Evolutionary conservation across 2,888 invertebrate species (phyloP).

Genomic region (Epistrophe eligans): DNA sequence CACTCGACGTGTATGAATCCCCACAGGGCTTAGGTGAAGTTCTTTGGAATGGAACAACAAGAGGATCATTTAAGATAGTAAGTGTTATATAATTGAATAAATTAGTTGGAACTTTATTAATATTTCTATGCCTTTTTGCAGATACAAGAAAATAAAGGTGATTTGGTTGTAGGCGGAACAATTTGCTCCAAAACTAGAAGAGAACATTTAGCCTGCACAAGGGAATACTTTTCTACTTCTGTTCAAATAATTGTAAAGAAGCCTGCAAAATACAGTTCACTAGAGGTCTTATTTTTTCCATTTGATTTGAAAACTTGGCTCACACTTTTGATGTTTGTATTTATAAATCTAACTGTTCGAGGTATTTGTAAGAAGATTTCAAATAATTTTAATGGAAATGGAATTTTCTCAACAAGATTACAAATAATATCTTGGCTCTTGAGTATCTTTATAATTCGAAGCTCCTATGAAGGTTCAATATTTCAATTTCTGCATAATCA

Average conservation of each 20-base stretch:
- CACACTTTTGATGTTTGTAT: background rate
- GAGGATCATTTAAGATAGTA: conserved; percentile 14
- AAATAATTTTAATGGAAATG: background rate
- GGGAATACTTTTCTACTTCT: background rate
- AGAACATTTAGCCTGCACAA: background rate
- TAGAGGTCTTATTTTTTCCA: conserved; percentile 10
- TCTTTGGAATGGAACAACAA: background rate
- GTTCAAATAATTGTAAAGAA: background rate
- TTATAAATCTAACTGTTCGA: background rate
- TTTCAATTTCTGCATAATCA: background rate
- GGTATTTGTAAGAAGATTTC: background rate
- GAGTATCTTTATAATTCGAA: background rate
- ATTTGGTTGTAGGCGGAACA: conserved; percentile 14
- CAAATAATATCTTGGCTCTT: conserved; percentile 7
- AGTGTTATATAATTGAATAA: background rate
- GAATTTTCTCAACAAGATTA: background rate
- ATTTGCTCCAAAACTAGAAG: background rate
- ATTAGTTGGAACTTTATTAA: background rate
- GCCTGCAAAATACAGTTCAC: background rate
- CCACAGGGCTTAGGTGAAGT: background rate
- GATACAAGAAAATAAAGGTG: background rate
- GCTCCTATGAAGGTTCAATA: conserved; percentile 27
- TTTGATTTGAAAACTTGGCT: background rate
- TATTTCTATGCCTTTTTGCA: background rate
- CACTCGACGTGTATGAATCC: background rate